Percentiles rank a stretch among this genome's conserved stretches.
Evolutionary conservation across 2,888 invertebrate genomes (phyloP).

Genomic region (Hedya salicella): DNA sequence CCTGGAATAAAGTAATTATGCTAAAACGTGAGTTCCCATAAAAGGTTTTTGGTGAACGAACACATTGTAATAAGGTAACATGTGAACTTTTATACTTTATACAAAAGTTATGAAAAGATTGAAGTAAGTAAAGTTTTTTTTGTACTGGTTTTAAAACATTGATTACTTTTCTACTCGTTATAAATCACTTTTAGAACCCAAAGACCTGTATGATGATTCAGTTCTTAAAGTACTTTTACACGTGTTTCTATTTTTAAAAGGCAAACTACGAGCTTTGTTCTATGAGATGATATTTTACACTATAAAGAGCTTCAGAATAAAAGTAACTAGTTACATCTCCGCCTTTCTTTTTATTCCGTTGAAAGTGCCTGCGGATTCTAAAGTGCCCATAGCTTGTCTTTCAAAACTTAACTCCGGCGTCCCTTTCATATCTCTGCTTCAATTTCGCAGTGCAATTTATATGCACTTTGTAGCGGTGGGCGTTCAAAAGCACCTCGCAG

Average conservation of each 20-base stretch:
- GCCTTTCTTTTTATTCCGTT: slow-evolving; percentile 53
- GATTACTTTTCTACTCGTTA: too few species aligned
- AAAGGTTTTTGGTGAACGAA: neutral
- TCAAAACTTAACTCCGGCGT: slow-evolving; percentile 68
- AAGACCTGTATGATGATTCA: too few species aligned
- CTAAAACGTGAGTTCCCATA: slow-evolving; percentile 20
- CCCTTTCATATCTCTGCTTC: slow-evolving; percentile 77
- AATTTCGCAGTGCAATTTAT: slow-evolving; percentile 81
- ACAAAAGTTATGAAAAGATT: neutral
- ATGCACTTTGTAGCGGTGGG: slow-evolving; percentile 81
- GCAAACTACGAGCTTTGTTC: neutral
- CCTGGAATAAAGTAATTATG: slow-evolving; percentile 27
- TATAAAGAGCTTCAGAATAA: slow-evolving; percentile 45
- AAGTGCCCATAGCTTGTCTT: slow-evolving; percentile 72
- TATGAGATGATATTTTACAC: neutral
- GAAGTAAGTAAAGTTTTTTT: too few species aligned
- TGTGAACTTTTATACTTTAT: neutral
- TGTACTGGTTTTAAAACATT: too few species aligned
- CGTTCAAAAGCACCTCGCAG: slow-evolving; percentile 72
- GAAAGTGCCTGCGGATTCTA: slow-evolving; percentile 61
- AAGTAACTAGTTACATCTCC: slow-evolving; percentile 37
- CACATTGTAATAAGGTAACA: neutral
- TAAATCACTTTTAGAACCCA: too few species aligned
- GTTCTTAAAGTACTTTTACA: too few species aligned
- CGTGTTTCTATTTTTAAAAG: neutral